Evolutionary conservation across 2,888 invertebrate genomes (phyloP).

Genomic region (Drosophila engyochracea): DNA sequence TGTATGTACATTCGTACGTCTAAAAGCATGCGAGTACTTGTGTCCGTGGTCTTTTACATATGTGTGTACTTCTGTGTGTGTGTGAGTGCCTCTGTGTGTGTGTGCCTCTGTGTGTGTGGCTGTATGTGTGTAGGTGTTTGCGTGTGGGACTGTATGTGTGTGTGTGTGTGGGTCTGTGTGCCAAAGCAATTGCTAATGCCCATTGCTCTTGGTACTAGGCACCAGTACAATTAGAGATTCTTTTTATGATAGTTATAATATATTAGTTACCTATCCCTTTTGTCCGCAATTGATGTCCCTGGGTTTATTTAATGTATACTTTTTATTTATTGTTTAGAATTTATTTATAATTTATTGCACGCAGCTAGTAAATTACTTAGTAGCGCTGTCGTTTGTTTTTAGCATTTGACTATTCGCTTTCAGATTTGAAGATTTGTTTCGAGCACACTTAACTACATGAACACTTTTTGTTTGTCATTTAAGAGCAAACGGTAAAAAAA

Average conservation of each 20-base stretch:
- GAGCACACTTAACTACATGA: conserved; percentile 62
- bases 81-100: not conserved
- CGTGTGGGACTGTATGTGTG: not conserved
- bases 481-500: conserved; percentile 68
- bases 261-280: conserved; percentile 37
- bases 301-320: not conserved
- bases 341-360: conserved; percentile 13
- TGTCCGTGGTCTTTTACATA: not conserved
- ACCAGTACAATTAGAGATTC: conserved; percentile 30
- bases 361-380: conserved; percentile 3
- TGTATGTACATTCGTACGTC: conserved; percentile 11
- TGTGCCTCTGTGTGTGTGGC: not conserved
- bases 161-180: conserved; percentile 13
- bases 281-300: conserved; percentile 8
- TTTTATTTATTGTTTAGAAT: conserved; percentile 2
- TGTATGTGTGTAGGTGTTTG: not conserved
- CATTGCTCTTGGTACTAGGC: conserved; percentile 1
- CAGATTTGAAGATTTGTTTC: conserved; percentile 33
- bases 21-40: conserved; percentile 17
- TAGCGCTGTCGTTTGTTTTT: conserved; percentile 24
- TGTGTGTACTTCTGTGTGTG: not conserved
- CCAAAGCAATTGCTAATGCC: conserved; percentile 17
- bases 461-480: conserved; percentile 65
- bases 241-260: conserved; percentile 14
- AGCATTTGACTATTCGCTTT: conserved; percentile 23